These are phyloP conservation scores for Saccostrea echinata DNA, from an alignment of 1,140 invertebrate genomes.

Conservation along the genomic window DNA sequence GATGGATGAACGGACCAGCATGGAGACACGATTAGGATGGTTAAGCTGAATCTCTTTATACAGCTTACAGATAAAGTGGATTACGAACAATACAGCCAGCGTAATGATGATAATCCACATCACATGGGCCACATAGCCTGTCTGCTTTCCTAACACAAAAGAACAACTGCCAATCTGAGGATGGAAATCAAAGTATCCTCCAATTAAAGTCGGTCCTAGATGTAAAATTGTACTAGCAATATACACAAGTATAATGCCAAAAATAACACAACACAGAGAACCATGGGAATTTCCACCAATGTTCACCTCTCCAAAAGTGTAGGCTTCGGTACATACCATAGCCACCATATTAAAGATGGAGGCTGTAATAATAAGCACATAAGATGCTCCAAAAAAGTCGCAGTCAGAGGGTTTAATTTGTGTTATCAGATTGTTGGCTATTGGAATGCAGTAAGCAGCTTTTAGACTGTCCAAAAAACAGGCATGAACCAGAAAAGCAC, in stretches of 20 bases:
- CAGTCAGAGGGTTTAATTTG: slow-evolving; percentile 73
- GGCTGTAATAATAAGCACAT: slow-evolving; percentile 76
- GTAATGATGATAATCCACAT: slow-evolving; percentile 79
- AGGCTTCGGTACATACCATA: slow-evolving; percentile 79
- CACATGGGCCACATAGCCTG: slow-evolving; percentile 77
- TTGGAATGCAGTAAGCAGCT: slow-evolving; percentile 78
- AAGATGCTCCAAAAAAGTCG: slow-evolving; percentile 74
- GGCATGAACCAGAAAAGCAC: slow-evolving; percentile 77
- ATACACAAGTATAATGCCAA: slow-evolving; percentile 78
- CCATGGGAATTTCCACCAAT: slow-evolving; percentile 75
- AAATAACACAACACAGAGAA: slow-evolving; percentile 77
- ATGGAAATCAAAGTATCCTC: slow-evolving; percentile 78
- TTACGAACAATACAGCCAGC: slow-evolving; percentile 70
- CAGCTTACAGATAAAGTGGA: slow-evolving; percentile 76
- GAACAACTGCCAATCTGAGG: slow-evolving; percentile 77
- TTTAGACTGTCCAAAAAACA: slow-evolving; percentile 77
- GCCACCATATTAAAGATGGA: slow-evolving; percentile 79
- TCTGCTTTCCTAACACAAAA: slow-evolving; percentile 76
- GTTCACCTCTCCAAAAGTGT: slow-evolving; percentile 78
- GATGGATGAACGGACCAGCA: slow-evolving; percentile 77
- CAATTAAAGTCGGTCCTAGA: slow-evolving; percentile 79
- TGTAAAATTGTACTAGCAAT: slow-evolving; percentile 78
- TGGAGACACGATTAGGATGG: slow-evolving; percentile 75
- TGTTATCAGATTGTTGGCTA: slow-evolving; percentile 76
- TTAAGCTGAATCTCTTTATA: slow-evolving; percentile 78